These are phyloP conservation scores for Automeris io DNA, from an alignment of 2,888 invertebrate genomes.

Conservation along the genomic window DNA sequence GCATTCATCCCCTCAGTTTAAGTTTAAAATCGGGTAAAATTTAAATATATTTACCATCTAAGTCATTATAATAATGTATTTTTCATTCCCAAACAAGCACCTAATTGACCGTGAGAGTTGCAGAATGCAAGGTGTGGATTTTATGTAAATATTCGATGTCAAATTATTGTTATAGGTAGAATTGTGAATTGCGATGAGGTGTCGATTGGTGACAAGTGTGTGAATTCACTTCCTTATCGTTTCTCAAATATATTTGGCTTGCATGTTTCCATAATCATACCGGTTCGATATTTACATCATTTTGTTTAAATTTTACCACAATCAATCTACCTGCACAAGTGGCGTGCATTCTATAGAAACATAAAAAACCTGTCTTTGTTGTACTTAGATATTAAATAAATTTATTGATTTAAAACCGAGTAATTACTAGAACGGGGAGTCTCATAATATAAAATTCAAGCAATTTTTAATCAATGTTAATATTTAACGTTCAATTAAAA, in stretches of 20 bases:
- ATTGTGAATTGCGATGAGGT: constrained; percentile 29
- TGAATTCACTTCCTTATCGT: constrained; percentile 35
- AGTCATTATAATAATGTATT: constrained; percentile 51
- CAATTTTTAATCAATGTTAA: too few relatives aligned
- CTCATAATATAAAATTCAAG: too few relatives aligned
- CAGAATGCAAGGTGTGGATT: constrained; percentile 15
- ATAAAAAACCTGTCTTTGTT: too few relatives aligned
- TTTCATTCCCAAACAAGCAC: constrained; percentile 40
- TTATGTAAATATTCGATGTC: constrained; percentile 32
- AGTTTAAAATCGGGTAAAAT: constrained; percentile 29
- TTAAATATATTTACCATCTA: constrained; percentile 66
- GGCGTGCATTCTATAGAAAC: too few relatives aligned
- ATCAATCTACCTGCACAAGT: too few relatives aligned
- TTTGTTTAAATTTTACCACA: too few relatives aligned
- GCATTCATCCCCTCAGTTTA: constrained; percentile 44
- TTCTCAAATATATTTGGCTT: constrained; percentile 40
- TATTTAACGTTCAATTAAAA: too few relatives aligned
- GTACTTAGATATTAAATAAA: too few relatives aligned
- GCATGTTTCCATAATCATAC: too few relatives aligned
- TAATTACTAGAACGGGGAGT: too few relatives aligned
- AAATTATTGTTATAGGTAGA: constrained; percentile 50
- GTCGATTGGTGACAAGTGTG: constrained; percentile 41
- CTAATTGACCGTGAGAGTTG: constrained; percentile 61
- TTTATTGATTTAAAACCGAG: too few relatives aligned
- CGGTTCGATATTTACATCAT: too few relatives aligned